These are phyloP conservation scores for Channallabes apus DNA, from an alignment of 2,797 vertebrate genomes.

Conservation along the genomic window DNA sequence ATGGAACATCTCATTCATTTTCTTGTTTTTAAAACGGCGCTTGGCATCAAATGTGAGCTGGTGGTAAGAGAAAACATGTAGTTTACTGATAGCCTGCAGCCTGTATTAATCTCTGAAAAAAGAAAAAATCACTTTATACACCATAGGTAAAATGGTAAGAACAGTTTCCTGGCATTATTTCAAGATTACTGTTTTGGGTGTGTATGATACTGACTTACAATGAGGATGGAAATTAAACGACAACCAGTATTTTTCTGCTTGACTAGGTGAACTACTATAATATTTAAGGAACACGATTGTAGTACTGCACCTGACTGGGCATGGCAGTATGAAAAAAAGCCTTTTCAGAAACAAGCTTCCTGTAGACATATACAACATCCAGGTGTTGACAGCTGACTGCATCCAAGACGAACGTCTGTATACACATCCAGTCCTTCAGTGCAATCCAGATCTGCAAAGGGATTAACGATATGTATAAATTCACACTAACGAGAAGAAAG, in stretches of 20 bases:
- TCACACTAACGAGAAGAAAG: not conserved
- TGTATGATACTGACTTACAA: not conserved
- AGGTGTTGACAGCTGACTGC: slow-evolving; percentile 48
- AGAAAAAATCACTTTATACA: not conserved
- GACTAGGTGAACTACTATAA: not conserved
- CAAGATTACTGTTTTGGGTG: not conserved
- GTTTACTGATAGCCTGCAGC: no score
- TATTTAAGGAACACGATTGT: not conserved
- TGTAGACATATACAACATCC: slow-evolving; percentile 55
- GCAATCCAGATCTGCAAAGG: slow-evolving; percentile 68
- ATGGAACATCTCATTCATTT: slow-evolving; percentile 49
- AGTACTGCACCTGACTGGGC: slow-evolving; percentile 44
- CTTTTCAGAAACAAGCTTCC: slow-evolving; percentile 50
- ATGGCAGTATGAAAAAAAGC: slow-evolving; percentile 55
- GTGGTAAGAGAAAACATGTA: not conserved
- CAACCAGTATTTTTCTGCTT: not conserved
- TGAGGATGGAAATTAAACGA: not conserved
- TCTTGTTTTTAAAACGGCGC: slow-evolving; percentile 18
- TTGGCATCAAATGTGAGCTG: slow-evolving; percentile 49
- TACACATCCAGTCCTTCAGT: slow-evolving; percentile 61
- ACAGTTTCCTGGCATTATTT: not conserved
- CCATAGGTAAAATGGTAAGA: not conserved
- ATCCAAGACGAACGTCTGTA: slow-evolving; percentile 45
- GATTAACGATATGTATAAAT: slow-evolving; percentile 35
- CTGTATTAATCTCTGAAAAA: not conserved